Evolutionary conservation across 2,113 vertebrate genomes (phyloP), one percentile per base, ranked within the genome.

Genomic region (Leptocoma aspasia): DNA sequence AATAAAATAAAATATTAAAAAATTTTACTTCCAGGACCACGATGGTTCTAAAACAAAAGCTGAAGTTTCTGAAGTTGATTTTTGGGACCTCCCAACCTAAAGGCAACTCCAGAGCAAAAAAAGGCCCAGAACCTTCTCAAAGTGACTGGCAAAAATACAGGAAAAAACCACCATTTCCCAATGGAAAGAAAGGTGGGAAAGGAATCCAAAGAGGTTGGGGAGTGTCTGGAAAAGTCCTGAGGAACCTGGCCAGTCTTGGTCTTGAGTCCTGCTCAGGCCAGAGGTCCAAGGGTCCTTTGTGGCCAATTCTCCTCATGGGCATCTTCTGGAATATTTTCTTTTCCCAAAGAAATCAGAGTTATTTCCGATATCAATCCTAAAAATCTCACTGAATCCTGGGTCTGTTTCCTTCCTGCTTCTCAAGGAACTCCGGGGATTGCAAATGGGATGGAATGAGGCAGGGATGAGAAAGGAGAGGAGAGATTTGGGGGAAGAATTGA

Each of bases 71-170:
- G 23, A 17, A 49, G 33, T 27, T 27, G 15, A 44, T 6, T 64
- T 91, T 66, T 42, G 37, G 56, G 27, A 66, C 8, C 35, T 27
- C 50, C 66, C 23, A 50, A 63, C 16, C 23, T 21, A 45, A 57
- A 87, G 35, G 33, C 18, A 70, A 28, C 18, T 42, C 30, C 13
- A 52, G 49, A 35, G 20, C 2, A 23, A 33, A 28, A 23, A 50
- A 80, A 61, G 35, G 4, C 35, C 17, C 60, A 65, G 30, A 82
- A 19, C 2, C 11, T 63, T 60, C 50, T 65, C 82, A 33, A 47
- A 39, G 28, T 3, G 27, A 64, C 15, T 7, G 5, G 28, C 0
- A 0, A 33, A 37, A 84, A 18, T 4, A 6, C 5, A 15, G n/a
- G 41, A 2, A 61, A 71, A 27, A 5, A 1, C 5, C 28, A 42